Evolutionary conservation across 2,797 vertebrate genomes (phyloP).

Genomic region (Crocodylus rhombifer): DNA sequence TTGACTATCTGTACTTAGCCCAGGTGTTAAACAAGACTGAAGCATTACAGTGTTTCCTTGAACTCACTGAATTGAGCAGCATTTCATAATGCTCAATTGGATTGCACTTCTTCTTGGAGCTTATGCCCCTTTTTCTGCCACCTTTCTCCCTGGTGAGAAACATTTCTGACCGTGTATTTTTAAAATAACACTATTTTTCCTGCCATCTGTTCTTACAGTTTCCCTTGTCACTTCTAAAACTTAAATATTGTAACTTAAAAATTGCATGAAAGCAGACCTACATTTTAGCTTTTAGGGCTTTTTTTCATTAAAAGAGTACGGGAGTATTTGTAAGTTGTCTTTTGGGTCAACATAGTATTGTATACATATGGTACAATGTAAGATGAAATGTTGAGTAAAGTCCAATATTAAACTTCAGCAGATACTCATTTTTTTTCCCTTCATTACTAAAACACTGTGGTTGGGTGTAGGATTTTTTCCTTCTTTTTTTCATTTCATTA

Average conservation of each 20-base stretch:
- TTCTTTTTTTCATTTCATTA: background rate
- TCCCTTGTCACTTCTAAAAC: background rate
- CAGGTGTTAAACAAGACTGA: background rate
- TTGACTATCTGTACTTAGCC: too few relatives aligned
- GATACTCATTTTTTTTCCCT: background rate
- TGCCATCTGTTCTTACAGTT: background rate
- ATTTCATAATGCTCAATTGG: background rate
- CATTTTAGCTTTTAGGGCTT: background rate
- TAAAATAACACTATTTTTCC: background rate
- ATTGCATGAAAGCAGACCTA: background rate
- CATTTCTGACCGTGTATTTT: background rate
- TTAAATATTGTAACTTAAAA: background rate
- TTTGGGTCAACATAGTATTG: background rate
- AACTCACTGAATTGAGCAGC: background rate
- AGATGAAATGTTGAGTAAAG: background rate
- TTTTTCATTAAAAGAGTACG: background rate
- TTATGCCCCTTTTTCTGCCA: background rate
- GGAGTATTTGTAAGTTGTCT: background rate
- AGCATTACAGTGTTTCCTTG: background rate
- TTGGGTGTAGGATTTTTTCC: background rate
- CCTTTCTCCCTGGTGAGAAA: background rate
- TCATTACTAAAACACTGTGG: background rate
- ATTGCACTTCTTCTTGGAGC: background rate
- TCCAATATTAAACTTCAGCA: background rate
- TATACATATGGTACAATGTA: background rate